Conservation (phyloP, 2,797 vertebrate species). For the Enteromius viviparus region DNA sequence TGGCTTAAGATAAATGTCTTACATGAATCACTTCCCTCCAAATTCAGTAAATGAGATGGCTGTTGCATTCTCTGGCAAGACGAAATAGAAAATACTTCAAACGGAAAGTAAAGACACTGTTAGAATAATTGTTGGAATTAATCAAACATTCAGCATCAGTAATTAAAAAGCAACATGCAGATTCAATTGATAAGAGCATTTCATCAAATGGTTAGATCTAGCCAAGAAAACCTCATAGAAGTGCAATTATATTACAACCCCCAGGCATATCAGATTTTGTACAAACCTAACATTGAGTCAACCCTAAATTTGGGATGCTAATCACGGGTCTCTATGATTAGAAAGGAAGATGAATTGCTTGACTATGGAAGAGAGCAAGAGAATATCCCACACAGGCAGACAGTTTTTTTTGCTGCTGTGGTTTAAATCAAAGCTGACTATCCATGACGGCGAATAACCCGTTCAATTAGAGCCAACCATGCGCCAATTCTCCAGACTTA, state of each 20-base stretch:
- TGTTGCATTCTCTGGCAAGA: background rate
- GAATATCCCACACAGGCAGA: slow-evolving; percentile 2
- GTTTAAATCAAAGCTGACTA: slow-evolving; percentile 31
- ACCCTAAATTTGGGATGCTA: slow-evolving; percentile 18
- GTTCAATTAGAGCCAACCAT: slow-evolving; percentile 19
- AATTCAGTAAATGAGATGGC: slow-evolving; percentile 7
- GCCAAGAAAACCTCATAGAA: slow-evolving; percentile 4
- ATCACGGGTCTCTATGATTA: slow-evolving; percentile 21
- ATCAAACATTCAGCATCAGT: slow-evolving; percentile 15
- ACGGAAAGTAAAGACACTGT: background rate
- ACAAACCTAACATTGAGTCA: slow-evolving; percentile 1
- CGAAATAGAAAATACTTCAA: slow-evolving; percentile 3
- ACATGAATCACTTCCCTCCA: background rate
- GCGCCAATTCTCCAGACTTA: background rate
- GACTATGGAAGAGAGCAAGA: background rate
- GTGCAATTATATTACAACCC: slow-evolving; percentile 4
- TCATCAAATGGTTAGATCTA: background rate
- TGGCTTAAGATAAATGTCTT: slow-evolving; percentile 21
- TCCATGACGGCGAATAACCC: background rate
- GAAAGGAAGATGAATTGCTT: slow-evolving; percentile 4
- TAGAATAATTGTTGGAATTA: slow-evolving; percentile 21
- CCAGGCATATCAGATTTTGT: slow-evolving; percentile 13
- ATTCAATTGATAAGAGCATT: background rate
- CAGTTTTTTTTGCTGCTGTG: background rate
- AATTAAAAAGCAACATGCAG: slow-evolving; percentile 16